Evolutionary conservation across 64 coral and sea anemone genomes (phyloP).

Genomic region (Dendrophyllia cribrosa): DNA sequence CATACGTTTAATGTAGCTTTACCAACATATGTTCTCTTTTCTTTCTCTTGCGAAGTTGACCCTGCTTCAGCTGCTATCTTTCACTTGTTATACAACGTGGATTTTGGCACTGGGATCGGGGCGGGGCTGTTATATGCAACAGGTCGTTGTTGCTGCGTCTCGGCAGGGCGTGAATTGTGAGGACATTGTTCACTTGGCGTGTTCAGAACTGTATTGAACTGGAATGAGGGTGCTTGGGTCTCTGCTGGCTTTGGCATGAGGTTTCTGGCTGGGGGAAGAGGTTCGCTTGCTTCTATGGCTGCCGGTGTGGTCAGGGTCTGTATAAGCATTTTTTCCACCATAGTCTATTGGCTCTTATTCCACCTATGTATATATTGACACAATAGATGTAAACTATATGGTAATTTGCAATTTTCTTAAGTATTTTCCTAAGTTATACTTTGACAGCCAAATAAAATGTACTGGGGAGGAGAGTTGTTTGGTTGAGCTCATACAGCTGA

Average conservation of each 20-base stretch:
- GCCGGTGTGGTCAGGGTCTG: background rate
- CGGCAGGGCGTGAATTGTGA: background rate
- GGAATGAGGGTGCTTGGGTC: background rate
- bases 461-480: constrained; percentile 27
- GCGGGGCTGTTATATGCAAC: background rate
- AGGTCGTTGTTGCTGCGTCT: background rate
- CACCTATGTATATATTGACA: background rate
- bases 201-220: background rate
- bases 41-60: background rate
- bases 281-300: background rate
- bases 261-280: background rate
- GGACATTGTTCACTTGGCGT: background rate
- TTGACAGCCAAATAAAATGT: background rate
- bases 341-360: background rate
- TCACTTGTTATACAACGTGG: background rate
- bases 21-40: background rate
- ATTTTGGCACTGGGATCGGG: background rate
- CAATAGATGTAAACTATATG: background rate
- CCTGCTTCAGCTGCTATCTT: background rate
- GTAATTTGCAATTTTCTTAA: background rate
- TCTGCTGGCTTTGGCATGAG: background rate
- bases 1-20: background rate
- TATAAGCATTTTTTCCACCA: background rate
- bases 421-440: background rate
- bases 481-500: constrained; percentile 77